Base-by-base conservation (phyloP, 2,888 invertebrate genomes). In the Abscondita cerata region DNA sequence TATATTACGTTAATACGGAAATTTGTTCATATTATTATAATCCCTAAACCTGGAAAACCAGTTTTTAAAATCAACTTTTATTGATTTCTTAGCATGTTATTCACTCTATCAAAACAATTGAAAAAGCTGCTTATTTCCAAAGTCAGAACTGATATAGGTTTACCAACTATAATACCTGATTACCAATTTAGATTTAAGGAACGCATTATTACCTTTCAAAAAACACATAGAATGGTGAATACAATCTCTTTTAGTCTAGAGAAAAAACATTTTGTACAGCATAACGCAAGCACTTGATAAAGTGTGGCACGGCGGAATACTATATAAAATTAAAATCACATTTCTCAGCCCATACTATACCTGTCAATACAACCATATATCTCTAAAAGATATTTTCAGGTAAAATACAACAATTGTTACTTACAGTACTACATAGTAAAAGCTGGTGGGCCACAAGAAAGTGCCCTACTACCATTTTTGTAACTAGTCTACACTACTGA, bases 1-100 rank as follows among this genome's bases (percentile, higher is more conserved):
- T 36, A 9, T 36, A 36, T 36, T 9, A 8, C 36, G 11, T 1
- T 38, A 20, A 9, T 40, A 18, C 40, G 44, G 44, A 53, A 69
- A 36, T 36, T 36, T 36, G 3, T 11, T 11, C 3, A 36, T 36
- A 36, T 36, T 11, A 36, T 36, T 9, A 36, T 36, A 11, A 36
- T 36, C 4, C 11, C 36, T 2, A 36, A 36, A 36, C 36, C 36
- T 36, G 36, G 36, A 25, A 25, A 25, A 25, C 25, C 25, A 25
- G 25, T 25, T 25, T 4, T 4, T 6, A 25, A 25, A 25, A 36
- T 36, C 11, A 36, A 11, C 36, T 36, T 12, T 8, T 9, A 36
- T 11, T 11, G 36, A 36, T 11, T 11, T 8, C 36, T 36, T 12
- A 36, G 25, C 25, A 25, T 25, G 25, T 25, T 25, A 25, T 6